phyloP scores from a whole-genome alignment of 2,113 vertebrate species.

The Triplophysa tibetana region DNA sequence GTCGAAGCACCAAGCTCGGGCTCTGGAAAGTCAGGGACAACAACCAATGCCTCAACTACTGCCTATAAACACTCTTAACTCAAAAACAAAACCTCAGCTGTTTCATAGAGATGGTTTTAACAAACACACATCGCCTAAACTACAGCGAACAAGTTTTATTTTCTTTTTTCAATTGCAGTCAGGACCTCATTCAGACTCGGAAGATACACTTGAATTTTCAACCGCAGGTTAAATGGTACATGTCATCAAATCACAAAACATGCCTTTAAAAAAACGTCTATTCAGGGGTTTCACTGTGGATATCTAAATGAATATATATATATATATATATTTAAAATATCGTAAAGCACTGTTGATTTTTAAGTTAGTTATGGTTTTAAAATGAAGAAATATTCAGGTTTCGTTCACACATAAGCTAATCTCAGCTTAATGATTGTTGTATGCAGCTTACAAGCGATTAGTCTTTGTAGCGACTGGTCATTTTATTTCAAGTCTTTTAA shows the following conservation, averaged over 20 bases:
- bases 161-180: constrained; percentile 7
- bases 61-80: constrained; percentile 89
- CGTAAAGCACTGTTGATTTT: constrained; percentile 59
- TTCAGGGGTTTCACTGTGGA: constrained; percentile 99
- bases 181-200: constrained; percentile 30
- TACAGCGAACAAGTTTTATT: constrained; percentile 18
- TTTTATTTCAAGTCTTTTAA: constrained; percentile 18
- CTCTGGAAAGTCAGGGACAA: constrained; percentile 93
- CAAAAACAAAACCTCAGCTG: constrained; percentile 52
- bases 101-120: constrained; percentile 48
- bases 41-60: constrained; percentile 63
- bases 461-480: constrained; percentile 39
- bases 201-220: constrained; percentile 70
- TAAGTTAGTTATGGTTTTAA: constrained; percentile 44
- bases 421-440: constrained; percentile 86
- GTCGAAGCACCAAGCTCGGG: constrained; percentile 84
- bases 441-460: constrained; percentile 79
- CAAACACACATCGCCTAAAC: constrained; percentile 26
- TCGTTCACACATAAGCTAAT: constrained; percentile 50
- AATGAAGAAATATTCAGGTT: constrained; percentile 57
- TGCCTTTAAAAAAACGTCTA: constrained; percentile 90
- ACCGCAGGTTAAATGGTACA: constrained; percentile 82
- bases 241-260: constrained; percentile 88
- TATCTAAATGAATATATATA: constrained; percentile 74
- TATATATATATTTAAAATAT: constrained; percentile 55